These are phyloP conservation scores for Pardalotus punctatus DNA, from an alignment of 2,113 vertebrate genomes.

Conservation along the genomic window DNA sequence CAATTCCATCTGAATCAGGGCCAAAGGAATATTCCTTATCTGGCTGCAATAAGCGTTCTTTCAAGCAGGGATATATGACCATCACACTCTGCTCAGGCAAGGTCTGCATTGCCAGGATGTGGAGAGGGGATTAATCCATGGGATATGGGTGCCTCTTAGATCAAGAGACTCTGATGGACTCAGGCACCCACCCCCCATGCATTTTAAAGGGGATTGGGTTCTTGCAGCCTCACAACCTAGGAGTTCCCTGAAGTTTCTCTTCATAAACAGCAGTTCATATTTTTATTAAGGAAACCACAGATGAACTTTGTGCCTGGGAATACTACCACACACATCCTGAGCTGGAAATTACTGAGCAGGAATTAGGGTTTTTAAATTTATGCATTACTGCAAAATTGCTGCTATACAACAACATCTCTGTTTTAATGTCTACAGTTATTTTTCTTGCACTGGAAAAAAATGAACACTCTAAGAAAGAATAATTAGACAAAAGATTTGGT, in stretches of 20 bases:
- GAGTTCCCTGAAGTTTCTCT: constrained; percentile 22
- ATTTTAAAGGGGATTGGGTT: not conserved
- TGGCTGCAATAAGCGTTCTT: constrained; percentile 30
- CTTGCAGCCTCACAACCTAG: not conserved
- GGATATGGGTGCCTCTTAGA: not conserved
- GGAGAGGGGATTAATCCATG: not conserved
- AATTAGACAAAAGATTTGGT: not conserved
- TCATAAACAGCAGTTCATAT: not conserved
- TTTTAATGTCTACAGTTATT: not conserved
- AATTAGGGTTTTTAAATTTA: not conserved
- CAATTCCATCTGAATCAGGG: constrained; percentile 58
- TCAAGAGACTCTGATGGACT: not conserved
- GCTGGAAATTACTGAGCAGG: not conserved
- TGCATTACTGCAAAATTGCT: not conserved
- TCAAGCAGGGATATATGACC: constrained; percentile 4
- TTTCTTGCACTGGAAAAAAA: not conserved
- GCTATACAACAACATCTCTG: not conserved
- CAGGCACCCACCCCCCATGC: not conserved
- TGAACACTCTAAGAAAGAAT: not conserved
- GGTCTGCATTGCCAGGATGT: not conserved
- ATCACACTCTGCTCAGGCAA: not conserved
- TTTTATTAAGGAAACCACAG: constrained; percentile 29
- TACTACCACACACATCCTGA: constrained; percentile 17
- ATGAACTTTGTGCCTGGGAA: not conserved
- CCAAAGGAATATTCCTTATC: constrained; percentile 75